Base-by-base conservation (phyloP, 2,888 invertebrate genomes). In the Dichetophora obliterata region DNA sequence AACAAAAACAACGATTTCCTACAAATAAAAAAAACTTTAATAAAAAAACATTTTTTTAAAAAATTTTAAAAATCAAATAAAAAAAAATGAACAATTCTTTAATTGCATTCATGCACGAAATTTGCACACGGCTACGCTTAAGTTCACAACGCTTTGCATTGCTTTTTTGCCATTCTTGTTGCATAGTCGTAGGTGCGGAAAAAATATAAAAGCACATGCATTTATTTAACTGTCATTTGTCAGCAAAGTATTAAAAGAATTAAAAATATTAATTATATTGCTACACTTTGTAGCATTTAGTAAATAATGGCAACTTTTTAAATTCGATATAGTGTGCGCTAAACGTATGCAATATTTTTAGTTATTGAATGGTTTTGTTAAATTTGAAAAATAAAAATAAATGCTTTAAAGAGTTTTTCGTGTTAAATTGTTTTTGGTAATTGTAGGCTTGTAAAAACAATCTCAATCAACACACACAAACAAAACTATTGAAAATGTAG, bases 231-330 rank as follows among this genome's bases (percentile, higher is more conserved):
- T 50, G 52, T 37, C 65, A 66, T 74, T 74, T 74, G 54, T 74
- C 66, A 66, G 74, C 74, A 24, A 9, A 14, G 22, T 8, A 24
- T 50, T 50, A 68, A 50, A 16, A 63, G 48, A 8, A 19, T 61
- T 72, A 48, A 72, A 31, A 72, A 48, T 72, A 48, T 72, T 61
- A 61, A 61, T 72, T 70, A 48, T 72, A 61, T 16, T 61, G 61
- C 14, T 5, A 14, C n/a, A 54, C 19, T 54, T 22, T 19, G 22
- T 11, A 11, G 43, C 57, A 59, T 59, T 59, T 59, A 11, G 24
- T 8, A 11, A n/a, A 8, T 11, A 11, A 27, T 43, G 48, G 43
- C 11, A 48, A 16, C 14, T 19, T 31, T 16, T 52, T 69, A 19
- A 37, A 5, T 37, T 1, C 19, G 4, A 22, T 22, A 16, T 16